phyloP scores from a whole-genome alignment of 1,140 invertebrate genomes.

The Sitodiplosis mosellana region DNA sequence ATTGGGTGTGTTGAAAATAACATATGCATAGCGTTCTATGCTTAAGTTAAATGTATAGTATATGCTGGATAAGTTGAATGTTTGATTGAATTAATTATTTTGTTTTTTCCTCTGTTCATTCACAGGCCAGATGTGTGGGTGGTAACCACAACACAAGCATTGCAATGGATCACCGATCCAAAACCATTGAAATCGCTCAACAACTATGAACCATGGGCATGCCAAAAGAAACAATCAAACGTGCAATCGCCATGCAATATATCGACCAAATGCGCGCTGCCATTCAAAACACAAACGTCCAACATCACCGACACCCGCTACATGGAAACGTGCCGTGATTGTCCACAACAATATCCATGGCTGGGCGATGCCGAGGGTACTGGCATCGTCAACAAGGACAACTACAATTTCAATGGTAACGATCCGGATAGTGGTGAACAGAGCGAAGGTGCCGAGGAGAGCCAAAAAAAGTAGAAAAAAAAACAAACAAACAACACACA shows the following conservation, averaged over 20 bases:
- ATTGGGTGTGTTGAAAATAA: background rate
- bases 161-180: constrained; percentile 82
- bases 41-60: background rate
- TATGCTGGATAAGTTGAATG: background rate
- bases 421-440: background rate
- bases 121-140: constrained; percentile 73
- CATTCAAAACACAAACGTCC: constrained; percentile 52
- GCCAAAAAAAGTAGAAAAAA: too few relatives aligned
- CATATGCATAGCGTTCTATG: too few relatives aligned
- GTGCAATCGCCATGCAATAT: constrained; percentile 54
- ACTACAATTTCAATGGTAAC: constrained; percentile 37
- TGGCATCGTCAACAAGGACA: constrained; percentile 55
- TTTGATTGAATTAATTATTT: background rate
- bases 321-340: constrained; percentile 71
- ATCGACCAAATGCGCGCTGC: constrained; percentile 65
- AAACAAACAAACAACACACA: too few relatives aligned
- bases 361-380: constrained; percentile 63
- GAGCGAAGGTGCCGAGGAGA: background rate
- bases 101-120: constrained; percentile 12
- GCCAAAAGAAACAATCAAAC: constrained; percentile 50
- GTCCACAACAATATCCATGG: constrained; percentile 46
- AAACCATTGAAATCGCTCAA: constrained; percentile 44
- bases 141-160: constrained; percentile 73
- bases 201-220: constrained; percentile 64
- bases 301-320: constrained; percentile 69